Evolutionary conservation across 2,797 vertebrate species (phyloP).

Genomic region (Acrossocheilus wenchowensis): DNA sequence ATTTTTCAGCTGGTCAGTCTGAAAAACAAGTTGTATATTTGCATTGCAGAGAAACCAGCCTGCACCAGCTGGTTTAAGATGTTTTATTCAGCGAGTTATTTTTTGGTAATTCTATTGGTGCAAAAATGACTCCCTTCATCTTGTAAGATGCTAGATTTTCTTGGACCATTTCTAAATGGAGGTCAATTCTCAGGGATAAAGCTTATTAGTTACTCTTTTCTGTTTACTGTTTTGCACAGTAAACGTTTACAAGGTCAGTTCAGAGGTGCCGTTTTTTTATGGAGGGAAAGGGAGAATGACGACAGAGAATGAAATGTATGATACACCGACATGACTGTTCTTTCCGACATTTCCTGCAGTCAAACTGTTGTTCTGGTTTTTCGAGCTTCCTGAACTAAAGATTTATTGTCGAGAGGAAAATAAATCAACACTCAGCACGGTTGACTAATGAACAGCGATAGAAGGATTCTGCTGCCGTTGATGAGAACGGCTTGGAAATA

Average conservation of each 20-base stretch:
- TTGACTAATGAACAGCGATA: slow-evolving; percentile 75
- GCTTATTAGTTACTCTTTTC: background rate
- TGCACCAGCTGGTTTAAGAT: background rate
- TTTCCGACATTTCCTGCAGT: slow-evolving; percentile 12
- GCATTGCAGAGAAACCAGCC: background rate
- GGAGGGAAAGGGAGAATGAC: background rate
- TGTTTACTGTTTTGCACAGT: background rate
- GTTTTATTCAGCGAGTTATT: background rate
- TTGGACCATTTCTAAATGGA: background rate
- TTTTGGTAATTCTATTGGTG: background rate
- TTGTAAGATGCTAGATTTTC: background rate
- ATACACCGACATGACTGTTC: background rate
- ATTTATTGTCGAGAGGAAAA: slow-evolving; percentile 42
- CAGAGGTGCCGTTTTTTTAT: background rate
- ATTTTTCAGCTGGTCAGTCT: background rate
- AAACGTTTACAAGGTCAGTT: slow-evolving; percentile 26
- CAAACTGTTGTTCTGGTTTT: slow-evolving; percentile 10
- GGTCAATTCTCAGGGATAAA: background rate
- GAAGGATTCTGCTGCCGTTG: slow-evolving; percentile 53
- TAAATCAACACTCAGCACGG: slow-evolving; percentile 68
- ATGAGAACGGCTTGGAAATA: slow-evolving; percentile 39
- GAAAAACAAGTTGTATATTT: background rate
- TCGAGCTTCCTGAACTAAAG: slow-evolving; percentile 24
- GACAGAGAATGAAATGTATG: slow-evolving; percentile 40
- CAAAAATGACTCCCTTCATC: background rate